Evolutionary conservation across 1,140 invertebrate species (phyloP).

Genomic region (Venturia canescens): DNA sequence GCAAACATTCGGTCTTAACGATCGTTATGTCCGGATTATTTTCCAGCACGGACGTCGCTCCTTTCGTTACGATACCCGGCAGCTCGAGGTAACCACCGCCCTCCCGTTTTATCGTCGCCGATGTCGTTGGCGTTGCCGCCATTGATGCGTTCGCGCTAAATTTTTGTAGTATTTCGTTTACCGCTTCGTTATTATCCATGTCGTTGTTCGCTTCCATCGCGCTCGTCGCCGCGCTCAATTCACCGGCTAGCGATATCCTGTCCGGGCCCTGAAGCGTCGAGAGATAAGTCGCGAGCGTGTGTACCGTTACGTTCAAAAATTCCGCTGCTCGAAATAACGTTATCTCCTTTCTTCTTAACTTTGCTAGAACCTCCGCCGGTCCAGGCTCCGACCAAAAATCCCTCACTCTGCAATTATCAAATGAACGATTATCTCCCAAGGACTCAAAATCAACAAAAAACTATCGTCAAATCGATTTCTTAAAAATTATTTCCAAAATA

Average conservation of each 20-base stretch:
- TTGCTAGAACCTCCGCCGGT: slow-evolving; percentile 83
- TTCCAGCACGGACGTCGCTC: slow-evolving; percentile 76
- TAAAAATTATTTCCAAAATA: background rate
- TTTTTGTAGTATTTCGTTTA: slow-evolving; percentile 73
- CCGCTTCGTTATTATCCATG: slow-evolving; percentile 65
- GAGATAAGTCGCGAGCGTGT: slow-evolving; percentile 84
- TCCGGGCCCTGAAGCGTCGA: slow-evolving; percentile 79
- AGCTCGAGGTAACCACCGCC: slow-evolving; percentile 72
- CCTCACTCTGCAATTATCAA: slow-evolving; percentile 79
- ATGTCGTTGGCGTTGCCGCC: slow-evolving; percentile 67
- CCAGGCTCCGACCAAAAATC: slow-evolving; percentile 88
- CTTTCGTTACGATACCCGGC: slow-evolving; percentile 69
- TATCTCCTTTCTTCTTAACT: slow-evolving; percentile 84
- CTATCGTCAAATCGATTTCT: no score
- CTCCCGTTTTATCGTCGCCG: slow-evolving; percentile 74
- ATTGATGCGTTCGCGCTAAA: slow-evolving; percentile 65
- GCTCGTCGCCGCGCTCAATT: slow-evolving; percentile 65
- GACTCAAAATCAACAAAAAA: no score
- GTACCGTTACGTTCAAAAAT: slow-evolving; percentile 84
- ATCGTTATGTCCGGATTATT: slow-evolving; percentile 82
- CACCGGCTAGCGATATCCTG: slow-evolving; percentile 73
- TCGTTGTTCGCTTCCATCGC: slow-evolving; percentile 68
- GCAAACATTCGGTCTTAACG: slow-evolving; percentile 79
- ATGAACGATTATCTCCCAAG: background rate
- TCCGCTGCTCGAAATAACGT: slow-evolving; percentile 84